Conservation (phyloP, 2,113 vertebrate genomes). For the Rhineura floridana region DNA sequence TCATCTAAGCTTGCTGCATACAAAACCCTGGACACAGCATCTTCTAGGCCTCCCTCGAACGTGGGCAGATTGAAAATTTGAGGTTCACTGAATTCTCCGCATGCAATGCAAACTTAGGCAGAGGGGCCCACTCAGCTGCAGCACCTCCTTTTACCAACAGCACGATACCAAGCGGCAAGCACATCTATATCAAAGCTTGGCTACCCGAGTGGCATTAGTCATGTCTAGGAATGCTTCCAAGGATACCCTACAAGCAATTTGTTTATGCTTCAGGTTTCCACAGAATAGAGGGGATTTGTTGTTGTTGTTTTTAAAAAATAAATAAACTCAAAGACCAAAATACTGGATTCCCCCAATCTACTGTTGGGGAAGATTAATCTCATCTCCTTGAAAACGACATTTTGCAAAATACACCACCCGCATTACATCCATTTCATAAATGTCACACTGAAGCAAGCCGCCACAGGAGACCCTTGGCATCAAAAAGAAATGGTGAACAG, state of each 20-base stretch:
- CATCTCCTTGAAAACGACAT: no score
- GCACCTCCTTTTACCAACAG: background rate
- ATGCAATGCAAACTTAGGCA: constrained; percentile 16
- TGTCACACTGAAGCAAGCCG: background rate
- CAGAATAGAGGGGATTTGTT: background rate
- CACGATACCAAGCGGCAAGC: background rate
- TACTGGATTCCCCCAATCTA: background rate
- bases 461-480: no score
- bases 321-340: no score
- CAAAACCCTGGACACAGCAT: constrained; percentile 28
- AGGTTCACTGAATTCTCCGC: constrained; percentile 37
- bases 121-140: constrained; percentile 16
- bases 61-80: constrained; percentile 13
- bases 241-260: background rate
- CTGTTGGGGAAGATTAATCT: background rate
- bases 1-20: background rate
- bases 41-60: constrained; percentile 14
- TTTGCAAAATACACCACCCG: background rate
- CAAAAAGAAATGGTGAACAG: background rate
- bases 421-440: background rate
- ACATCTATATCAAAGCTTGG: constrained; percentile 28
- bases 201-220: background rate
- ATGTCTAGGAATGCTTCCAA: background rate
- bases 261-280: background rate
- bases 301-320: background rate